Base-by-base conservation (phyloP, 2,113 vertebrate species). In the Fregata magnificens region DNA sequence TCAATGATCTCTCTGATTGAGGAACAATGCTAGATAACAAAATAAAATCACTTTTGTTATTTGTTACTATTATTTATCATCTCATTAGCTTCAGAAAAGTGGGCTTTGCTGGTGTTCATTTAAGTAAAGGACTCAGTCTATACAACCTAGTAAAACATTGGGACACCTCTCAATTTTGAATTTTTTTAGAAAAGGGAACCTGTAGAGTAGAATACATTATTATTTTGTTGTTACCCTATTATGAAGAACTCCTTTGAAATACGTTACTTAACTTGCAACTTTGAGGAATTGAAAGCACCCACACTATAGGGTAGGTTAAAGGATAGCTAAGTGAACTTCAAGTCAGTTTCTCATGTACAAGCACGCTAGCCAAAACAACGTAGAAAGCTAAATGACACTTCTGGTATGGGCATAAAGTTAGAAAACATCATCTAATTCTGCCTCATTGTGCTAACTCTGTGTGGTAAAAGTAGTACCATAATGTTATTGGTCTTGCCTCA, bases 401-500 rank as follows among this genome's bases (percentile, higher is more conserved):
- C 42, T 47, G 9, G 29, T 16, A 59, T 6, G n/a, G 42, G 67
- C 12, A 63, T 38, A 13, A 67, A 53, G 10, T 17, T 44, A 82
- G 55, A 89, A 93, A 91, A 69, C 4, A 49, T 20, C 6, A 72
- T 14, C 36, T 49, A 74, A 88, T 49, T 77, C 77, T 91, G 14
- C 31, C 10, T 70, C 3, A 0, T 6, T 91, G 45, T 66, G 36
- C 32, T 59, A 81, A 50, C 4, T 40, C 7, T n/a, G 7, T 4
- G 1, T 47, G 18, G 18, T 40, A 65, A 34, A 63, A 89, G 29
- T 15, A 81, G 10, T 13, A 49, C 8, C 12, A 49, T 36, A 26
- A 72, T 25, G 10, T 40, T 82, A 78, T 40, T 45, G 69, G 85
- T 95, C 83, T 96, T 82, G 98, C 98, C 99, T 97, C 84, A 99